Conservation (phyloP, 2,113 vertebrate species). For the Psittacara wagleri region DNA sequence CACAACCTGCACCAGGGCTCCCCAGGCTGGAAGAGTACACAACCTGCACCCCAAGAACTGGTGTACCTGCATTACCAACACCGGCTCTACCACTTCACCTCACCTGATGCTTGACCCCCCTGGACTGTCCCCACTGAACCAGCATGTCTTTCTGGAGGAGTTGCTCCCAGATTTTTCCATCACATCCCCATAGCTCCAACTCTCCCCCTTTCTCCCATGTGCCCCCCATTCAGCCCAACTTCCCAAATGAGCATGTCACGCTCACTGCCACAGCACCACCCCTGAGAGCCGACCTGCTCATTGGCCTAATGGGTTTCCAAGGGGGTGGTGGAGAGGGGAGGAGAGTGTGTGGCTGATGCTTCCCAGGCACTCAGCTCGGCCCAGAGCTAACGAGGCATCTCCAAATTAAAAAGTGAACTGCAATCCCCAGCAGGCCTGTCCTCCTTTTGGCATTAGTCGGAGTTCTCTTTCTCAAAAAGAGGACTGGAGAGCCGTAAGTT, state of each 20-base stretch:
- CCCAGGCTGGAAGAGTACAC: background rate
- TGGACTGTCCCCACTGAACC: background rate
- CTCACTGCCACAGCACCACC: background rate
- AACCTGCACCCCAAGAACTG: background rate
- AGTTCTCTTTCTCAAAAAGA: slow-evolving; percentile 25
- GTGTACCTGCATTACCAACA: background rate
- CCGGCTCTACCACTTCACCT: background rate
- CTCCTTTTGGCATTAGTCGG: slow-evolving; percentile 67
- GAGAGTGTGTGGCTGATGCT: background rate
- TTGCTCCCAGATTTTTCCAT: background rate
- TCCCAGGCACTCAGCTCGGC: slow-evolving; percentile 54
- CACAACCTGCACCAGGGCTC: background rate
- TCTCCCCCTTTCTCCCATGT: background rate
- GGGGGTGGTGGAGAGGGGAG: background rate
- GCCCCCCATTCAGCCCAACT: background rate
- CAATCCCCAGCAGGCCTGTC: slow-evolving; percentile 69
- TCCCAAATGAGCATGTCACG: background rate
- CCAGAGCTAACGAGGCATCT: slow-evolving; percentile 67
- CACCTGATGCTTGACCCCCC: background rate
- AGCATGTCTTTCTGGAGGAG: accelerated
- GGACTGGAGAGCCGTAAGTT: background rate
- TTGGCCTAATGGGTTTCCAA: background rate
- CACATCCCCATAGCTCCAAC: background rate
- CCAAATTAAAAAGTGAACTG: slow-evolving; percentile 71
- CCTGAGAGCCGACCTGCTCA: slow-evolving; percentile 25